Evolutionary conservation across 1,140 invertebrate species (phyloP).

Genomic region (Micrasema minimum): DNA sequence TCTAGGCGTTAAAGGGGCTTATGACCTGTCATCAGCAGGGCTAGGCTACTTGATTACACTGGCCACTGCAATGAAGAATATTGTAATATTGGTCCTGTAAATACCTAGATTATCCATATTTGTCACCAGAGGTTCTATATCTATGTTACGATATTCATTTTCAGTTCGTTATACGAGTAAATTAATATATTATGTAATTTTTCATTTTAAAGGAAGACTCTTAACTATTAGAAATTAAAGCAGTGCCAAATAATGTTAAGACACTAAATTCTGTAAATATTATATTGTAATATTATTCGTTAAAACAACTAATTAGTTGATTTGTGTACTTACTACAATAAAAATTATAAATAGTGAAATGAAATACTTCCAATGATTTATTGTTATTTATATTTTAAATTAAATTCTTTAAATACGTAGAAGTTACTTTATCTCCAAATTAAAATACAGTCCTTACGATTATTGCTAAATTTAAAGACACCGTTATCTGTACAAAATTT

Average conservation of each 20-base stretch:
- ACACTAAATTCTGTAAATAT: constrained; percentile 45
- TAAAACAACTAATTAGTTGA: constrained; percentile 41
- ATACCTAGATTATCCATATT: no score
- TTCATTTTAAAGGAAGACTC: background rate
- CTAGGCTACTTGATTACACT: no score
- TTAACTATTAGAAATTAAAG: constrained; percentile 45
- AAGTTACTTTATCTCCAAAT: background rate
- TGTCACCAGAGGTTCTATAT: no score
- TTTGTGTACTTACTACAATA: constrained; percentile 34
- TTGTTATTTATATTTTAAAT: no score
- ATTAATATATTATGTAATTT: background rate
- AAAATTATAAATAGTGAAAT: constrained; percentile 14
- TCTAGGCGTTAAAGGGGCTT: no score
- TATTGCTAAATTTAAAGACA: background rate
- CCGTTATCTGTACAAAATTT: no score
- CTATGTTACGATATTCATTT: no score
- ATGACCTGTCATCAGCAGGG: no score
- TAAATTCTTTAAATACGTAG: no score
- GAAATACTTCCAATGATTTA: constrained; percentile 30
- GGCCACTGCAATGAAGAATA: no score
- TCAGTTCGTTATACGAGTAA: no score
- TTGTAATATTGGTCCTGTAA: no score
- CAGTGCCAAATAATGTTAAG: constrained; percentile 53
- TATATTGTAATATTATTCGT: constrained; percentile 30
- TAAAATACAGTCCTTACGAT: background rate